Evolutionary conservation across 2,113 vertebrate species (phyloP).

Genomic region (Macrotis lagotis): DNA sequence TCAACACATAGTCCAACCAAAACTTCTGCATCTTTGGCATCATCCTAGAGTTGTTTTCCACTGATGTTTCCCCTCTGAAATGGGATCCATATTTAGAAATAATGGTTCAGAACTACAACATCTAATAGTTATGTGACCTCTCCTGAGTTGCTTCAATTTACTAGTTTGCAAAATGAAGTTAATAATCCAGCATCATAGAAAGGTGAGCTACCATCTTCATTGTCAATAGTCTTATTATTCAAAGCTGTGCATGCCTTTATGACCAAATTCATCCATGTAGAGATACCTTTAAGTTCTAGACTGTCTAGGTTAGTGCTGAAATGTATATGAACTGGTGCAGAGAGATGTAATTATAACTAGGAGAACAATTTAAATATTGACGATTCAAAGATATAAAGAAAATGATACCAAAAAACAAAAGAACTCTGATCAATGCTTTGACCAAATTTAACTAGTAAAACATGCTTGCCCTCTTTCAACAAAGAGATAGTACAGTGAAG

Average conservation of each 20-base stretch:
- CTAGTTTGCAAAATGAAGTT: too few species aligned
- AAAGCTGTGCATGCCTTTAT: background rate
- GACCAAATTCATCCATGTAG: too few species aligned
- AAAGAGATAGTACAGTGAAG: background rate
- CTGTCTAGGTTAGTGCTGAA: background rate
- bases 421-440: background rate
- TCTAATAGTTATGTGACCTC: background rate
- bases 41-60: conserved; percentile 25
- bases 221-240: background rate
- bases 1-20: background rate
- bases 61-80: conserved; percentile 41
- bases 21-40: conserved; percentile 32
- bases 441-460: background rate
- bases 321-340: background rate
- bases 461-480: background rate
- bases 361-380: background rate
- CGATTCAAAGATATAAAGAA: background rate
- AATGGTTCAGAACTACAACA: background rate
- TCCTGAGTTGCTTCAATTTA: too few species aligned
- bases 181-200: too few species aligned
- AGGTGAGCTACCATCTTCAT: too few species aligned
- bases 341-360: background rate
- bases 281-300: background rate
- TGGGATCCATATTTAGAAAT: background rate
- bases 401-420: background rate